Evolutionary conservation across 2,888 invertebrate genomes (phyloP).

Genomic region (Cantharis nigra): DNA sequence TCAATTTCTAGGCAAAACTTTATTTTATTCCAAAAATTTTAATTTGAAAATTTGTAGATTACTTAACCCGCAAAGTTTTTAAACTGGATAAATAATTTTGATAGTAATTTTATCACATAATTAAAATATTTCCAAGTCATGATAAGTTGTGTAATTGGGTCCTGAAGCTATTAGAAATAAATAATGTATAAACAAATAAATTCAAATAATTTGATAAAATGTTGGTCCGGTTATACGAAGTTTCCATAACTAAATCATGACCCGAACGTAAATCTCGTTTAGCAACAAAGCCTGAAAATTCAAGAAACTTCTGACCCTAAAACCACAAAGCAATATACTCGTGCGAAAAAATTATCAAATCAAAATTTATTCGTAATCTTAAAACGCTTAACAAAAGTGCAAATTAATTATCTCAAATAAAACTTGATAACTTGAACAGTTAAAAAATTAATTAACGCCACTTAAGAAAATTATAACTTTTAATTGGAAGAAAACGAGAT

Average conservation of each 20-base stretch:
- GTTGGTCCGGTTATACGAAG: neutral
- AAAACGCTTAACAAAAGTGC: neutral
- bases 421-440: neutral
- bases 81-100: neutral
- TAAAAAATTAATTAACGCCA: neutral
- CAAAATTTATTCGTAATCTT: neutral
- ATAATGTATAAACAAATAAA: neutral
- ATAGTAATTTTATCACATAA: neutral
- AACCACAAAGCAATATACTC: neutral
- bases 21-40: too few relatives aligned
- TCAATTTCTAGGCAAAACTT: too few relatives aligned
- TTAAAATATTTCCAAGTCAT: neutral
- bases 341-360: neutral
- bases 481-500: neutral
- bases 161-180: neutral
- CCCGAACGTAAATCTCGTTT: neutral
- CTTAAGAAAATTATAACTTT: neutral
- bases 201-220: neutral
- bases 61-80: neutral
- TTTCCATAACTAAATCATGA: neutral
- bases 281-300: neutral
- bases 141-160: neutral
- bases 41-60: neutral
- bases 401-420: neutral
- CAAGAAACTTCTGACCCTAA: neutral